phyloP scores from a whole-genome alignment of 2,797 vertebrate genomes.

The Takifugu rubripes region DNA sequence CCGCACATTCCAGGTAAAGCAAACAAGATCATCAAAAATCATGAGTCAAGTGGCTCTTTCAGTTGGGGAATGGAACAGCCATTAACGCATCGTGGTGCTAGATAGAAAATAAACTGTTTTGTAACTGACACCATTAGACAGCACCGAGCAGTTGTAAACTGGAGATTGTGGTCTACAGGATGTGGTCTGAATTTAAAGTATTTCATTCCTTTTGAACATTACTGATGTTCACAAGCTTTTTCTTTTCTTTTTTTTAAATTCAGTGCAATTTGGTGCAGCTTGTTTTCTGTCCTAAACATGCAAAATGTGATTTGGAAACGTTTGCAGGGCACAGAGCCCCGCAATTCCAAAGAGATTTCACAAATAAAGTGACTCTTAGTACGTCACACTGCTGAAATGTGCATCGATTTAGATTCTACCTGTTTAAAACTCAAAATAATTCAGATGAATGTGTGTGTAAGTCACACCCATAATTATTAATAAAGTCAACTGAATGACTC shows the following conservation, averaged over 20 bases:
- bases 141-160: conserved; percentile 64
- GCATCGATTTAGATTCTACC: conserved; percentile 12
- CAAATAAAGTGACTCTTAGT: conserved; percentile 70
- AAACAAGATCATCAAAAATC: conserved; percentile 57
- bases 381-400: conserved; percentile 38
- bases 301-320: conserved; percentile 63
- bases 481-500: too few relatives aligned
- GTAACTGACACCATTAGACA: conserved; percentile 67
- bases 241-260: conserved; percentile 4
- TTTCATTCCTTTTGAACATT: conserved; percentile 26
- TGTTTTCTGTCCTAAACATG: conserved; percentile 54
- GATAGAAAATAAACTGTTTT: conserved; percentile 65
- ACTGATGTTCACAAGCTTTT: neutral
- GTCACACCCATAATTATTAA: too few relatives aligned
- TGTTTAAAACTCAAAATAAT: too few relatives aligned
- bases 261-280: conserved; percentile 32
- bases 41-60: conserved; percentile 59
- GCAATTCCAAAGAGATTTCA: conserved; percentile 37
- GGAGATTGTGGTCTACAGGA: conserved; percentile 53
- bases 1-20: conserved; percentile 47
- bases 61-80: conserved; percentile 53
- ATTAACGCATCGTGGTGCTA: conserved; percentile 64
- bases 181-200: conserved; percentile 40
- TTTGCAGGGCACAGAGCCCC: conserved; percentile 48
- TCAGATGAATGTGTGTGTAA: too few relatives aligned